Base-by-base conservation (phyloP, 2,113 vertebrate species). In the Ptychochromis oligacanthus region DNA sequence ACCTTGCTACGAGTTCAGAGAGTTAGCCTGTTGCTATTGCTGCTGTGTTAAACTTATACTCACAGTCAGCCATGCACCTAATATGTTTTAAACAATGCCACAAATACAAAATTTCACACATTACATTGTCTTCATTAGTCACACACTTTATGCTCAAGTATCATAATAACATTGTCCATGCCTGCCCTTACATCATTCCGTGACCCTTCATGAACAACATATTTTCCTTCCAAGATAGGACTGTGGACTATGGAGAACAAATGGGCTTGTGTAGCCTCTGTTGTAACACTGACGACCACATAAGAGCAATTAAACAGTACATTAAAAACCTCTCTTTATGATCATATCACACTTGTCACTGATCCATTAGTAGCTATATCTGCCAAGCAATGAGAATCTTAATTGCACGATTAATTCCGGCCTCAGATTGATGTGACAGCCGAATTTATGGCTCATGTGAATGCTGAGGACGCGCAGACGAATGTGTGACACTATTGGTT, bases 401-500 rank as follows among this genome's bases (percentile, higher is more conserved):
- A 96, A 96, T 96, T 95, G 94, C 90, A 20, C 94, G 89, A 96
- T 96, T 96, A 95, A 96, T 95, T 95, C 87, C 17, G 67, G 91
- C 77, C 77, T 91, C 86, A 92, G 93, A 94, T 93, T 93, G 90
- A 94, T 95, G 92, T 95, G 95, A 95, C 95, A 90, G 91, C 85
- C 58, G 40, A 93, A 96, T 96, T 93, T 93, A 94, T 93, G 89
- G 87, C 86, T 82, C 34, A 38, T 83, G 82, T 20, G 75, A 84
- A 90, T 52, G 88, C 87, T 10, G 77, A 81, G 88, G 84, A 88
- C 83, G 60, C 18, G 65, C 76, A 89, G 93, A 94, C 83, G 90
- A 93, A 93, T 88, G 91, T 18, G 26, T 90, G 93, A 92, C 86
- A 87, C 79, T 86, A 79, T 82, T 85, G 83, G 85, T 93, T 92